A percentile compares a stretch with the other conserved stretches of the same genome.
Evolutionary conservation across 2,113 vertebrate genomes (phyloP).

Genomic region (Gobius niger): DNA sequence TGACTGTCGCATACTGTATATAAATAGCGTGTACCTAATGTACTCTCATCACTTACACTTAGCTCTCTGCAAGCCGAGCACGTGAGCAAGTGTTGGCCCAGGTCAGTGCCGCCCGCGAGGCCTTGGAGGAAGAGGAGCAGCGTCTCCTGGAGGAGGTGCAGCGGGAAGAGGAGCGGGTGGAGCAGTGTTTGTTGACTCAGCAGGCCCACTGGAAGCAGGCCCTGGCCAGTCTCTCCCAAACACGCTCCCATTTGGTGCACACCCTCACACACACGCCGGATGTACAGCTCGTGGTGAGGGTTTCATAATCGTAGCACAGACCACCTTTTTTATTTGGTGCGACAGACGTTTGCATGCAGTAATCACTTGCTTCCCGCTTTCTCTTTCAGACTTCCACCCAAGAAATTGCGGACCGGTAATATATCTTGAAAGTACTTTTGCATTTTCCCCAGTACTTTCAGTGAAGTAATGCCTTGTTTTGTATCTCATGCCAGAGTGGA

Average conservation of each 20-base stretch:
- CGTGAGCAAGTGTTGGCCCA: slow-evolving; percentile 85
- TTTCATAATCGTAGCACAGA: background rate
- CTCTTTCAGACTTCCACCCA: slow-evolving; percentile 67
- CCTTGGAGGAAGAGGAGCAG: slow-evolving; percentile 90
- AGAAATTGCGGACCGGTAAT: slow-evolving; percentile 76
- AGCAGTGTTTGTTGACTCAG: slow-evolving; percentile 93
- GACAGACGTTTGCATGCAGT: slow-evolving; percentile 1
- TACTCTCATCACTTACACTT: background rate
- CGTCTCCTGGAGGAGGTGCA: slow-evolving; percentile 86
- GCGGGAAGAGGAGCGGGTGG: slow-evolving; percentile 84
- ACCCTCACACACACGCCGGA: slow-evolving; percentile 84
- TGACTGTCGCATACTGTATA: no score
- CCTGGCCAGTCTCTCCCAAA: slow-evolving; percentile 76
- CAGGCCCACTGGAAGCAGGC: slow-evolving; percentile 86
- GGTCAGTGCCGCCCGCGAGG: slow-evolving; percentile 77
- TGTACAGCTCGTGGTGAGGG: slow-evolving; percentile 81
- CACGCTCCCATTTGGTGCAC: slow-evolving; percentile 85
- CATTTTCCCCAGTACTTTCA: background rate
- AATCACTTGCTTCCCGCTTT: slow-evolving; percentile 29
- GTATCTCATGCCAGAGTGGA: slow-evolving; percentile 78
- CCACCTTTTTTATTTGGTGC: no score
- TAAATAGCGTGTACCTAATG: background rate
- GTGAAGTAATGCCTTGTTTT: slow-evolving; percentile 11
- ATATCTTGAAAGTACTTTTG: background rate
- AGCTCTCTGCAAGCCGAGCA: slow-evolving; percentile 77